A percentile compares a stretch with the other conserved stretches of the same genome.
These are phyloP conservation scores for Pteruthius melanotis DNA, from an alignment of 2,113 vertebrate species.

Conservation along the genomic window DNA sequence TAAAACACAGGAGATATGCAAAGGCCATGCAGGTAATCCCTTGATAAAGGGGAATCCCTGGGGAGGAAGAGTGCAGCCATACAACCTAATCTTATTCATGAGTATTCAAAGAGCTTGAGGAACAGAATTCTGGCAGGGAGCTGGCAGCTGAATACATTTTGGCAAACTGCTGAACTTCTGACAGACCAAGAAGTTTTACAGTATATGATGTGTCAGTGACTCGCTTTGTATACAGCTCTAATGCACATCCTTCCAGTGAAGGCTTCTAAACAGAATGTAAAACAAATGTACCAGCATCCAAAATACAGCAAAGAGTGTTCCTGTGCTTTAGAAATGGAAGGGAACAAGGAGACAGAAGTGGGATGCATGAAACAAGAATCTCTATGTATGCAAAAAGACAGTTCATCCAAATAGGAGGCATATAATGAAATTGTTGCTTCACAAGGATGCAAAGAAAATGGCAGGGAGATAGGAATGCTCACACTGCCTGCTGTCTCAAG, in stretches of 20 bases:
- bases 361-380: neutral
- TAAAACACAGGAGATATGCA: neutral
- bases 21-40: conserved; percentile 41
- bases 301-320: neutral
- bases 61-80: neutral
- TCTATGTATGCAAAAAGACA: neutral
- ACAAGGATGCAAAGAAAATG: neutral
- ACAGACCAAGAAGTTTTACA: conserved; percentile 15
- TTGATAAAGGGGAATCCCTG: conserved; percentile 1
- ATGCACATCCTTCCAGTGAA: neutral
- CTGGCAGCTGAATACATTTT: conserved; percentile 10
- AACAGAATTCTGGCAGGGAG: conserved; percentile 18
- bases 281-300: neutral
- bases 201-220: neutral
- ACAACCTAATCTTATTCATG: conserved; percentile 46
- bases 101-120: conserved; percentile 38
- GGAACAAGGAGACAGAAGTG: neutral
- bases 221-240: conserved; percentile 32
- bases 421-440: neutral
- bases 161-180: conserved; percentile 3
- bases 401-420: neutral
- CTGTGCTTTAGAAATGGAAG: neutral
- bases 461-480: neutral
- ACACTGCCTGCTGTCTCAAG: neutral
- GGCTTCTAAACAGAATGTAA: neutral